Base-by-base conservation (phyloP, 2,113 vertebrate genomes). In the Hemibagrus wyckioides region DNA sequence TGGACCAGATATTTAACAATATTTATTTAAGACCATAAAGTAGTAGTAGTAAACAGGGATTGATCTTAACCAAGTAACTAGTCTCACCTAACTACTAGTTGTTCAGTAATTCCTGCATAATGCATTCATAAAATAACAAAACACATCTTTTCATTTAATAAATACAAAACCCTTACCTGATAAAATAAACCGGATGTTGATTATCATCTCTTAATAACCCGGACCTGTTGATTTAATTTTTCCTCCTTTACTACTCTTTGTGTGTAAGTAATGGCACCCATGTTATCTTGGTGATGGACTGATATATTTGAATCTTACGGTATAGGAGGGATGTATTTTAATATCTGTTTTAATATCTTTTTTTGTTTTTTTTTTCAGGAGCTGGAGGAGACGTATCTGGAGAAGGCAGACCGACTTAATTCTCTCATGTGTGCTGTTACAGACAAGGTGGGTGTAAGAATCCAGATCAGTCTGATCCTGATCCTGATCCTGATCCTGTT, bases 381-480 rank as follows among this genome's bases (percentile, higher is more conserved):
- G 0, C 93, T 92, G 0, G 96, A 96, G 65, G 95, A 95, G 80
- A 96, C 96, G 11, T 97, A 97, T 91, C 91, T 97, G 93, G 95
- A 97, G 91, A 97, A 96, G 84, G 93, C 95, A 0, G 95, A 96
- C 11, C 94, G 89, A 85, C 93, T 99, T 61, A 95, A 96, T 67
- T 83, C 89, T 0, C 92, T 97, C 52, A 96, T 98, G 95, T 93
- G 95, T 48, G 93, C 94, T 0, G 94, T 97, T 0, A 95, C 95
- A 83, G 97, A 98, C 92, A 99, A 98, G 97, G 98, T 99, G 93
- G 93, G 93, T 84, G 82, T 79, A 33, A 61, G 23, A 80, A n/a
- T 54, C 10, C 6, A 2, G 14, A 15, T 54, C 76, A 1, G 7
- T 8, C 44, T 48, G 44, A 5, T 23, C 33, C 76, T 36, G 17